Percentiles rank a stretch among this genome's conserved stretches.
phyloP scores from a whole-genome alignment of 2,113 vertebrate species.

The Puffinus mauretanicus region DNA sequence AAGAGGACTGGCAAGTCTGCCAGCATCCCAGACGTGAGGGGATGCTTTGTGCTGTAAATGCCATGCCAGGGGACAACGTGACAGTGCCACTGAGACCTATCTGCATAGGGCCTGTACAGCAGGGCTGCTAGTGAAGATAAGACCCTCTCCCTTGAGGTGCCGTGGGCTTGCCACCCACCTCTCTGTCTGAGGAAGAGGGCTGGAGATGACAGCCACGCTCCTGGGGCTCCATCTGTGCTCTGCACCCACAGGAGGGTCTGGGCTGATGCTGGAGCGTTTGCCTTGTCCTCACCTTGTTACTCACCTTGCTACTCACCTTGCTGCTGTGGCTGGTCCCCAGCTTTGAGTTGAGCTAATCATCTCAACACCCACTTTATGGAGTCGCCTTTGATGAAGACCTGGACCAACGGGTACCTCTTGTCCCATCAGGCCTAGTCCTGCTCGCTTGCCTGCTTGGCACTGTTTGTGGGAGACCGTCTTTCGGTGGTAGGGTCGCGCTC shows the following conservation, averaged over 20 bases:
- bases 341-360: background rate
- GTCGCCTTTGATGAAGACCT: background rate
- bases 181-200: background rate
- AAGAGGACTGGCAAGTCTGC: background rate
- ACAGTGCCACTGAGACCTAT: background rate
- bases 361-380: background rate
- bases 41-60: background rate
- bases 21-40: background rate
- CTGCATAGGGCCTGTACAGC: background rate
- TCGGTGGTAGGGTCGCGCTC: background rate
- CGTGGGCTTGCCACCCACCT: background rate
- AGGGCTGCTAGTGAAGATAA: background rate
- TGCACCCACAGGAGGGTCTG: background rate
- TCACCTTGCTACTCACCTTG: background rate
- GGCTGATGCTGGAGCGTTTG: background rate
- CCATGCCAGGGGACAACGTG: background rate
- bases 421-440: background rate
- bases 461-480: fast-evolving
- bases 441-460: background rate
- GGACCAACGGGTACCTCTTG: background rate
- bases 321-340: background rate
- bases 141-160: background rate
- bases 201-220: background rate
- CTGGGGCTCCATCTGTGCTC: background rate
- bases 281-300: background rate